Evolutionary conservation across 1,140 invertebrate genomes (phyloP).

Genomic region (Drosophila mauritiana): DNA sequence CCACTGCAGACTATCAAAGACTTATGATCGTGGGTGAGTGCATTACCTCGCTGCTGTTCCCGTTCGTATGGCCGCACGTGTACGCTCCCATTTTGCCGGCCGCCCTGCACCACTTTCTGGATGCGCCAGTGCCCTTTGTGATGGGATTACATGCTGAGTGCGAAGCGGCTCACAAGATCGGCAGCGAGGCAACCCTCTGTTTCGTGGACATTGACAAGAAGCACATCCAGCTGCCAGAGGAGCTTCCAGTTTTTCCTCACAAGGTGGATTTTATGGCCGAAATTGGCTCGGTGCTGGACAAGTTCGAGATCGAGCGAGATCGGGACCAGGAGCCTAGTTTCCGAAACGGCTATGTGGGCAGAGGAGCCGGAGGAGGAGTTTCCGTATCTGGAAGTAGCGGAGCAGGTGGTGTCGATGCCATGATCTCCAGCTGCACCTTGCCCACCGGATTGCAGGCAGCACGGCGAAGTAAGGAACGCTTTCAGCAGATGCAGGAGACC

Average conservation of each 20-base stretch:
- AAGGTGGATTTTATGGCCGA: slow-evolving; percentile 94
- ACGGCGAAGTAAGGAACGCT: slow-evolving; percentile 77
- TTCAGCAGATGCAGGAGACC: slow-evolving; percentile 79
- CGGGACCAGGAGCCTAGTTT: slow-evolving; percentile 64
- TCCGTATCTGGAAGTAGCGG: slow-evolving; percentile 2
- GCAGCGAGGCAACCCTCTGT: slow-evolving; percentile 94
- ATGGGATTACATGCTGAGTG: slow-evolving; percentile 93
- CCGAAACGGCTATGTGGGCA: slow-evolving; percentile 75
- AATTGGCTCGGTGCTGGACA: slow-evolving; percentile 92
- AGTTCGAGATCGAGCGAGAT: slow-evolving; percentile 86
- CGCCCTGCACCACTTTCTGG: slow-evolving; percentile 97
- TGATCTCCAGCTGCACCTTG: slow-evolving; percentile 87
- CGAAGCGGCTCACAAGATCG: slow-evolving; percentile 85
- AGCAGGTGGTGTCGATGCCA: slow-evolving; percentile 85
- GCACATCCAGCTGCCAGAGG: slow-evolving; percentile 96
- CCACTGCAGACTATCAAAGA: slow-evolving; percentile 93
- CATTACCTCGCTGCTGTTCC: slow-evolving; percentile 94
- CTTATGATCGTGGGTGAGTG: slow-evolving; percentile 99
- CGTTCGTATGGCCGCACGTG: slow-evolving; percentile 99
- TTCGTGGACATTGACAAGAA: slow-evolving; percentile 98
- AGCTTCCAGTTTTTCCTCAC: slow-evolving; percentile 96
- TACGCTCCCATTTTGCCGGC: slow-evolving; percentile 99
- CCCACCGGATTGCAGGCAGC: slow-evolving; percentile 85
- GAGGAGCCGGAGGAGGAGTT: slow-evolving; percentile 38
- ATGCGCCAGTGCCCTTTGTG: slow-evolving; percentile 99